Evolutionary conservation across 2,797 vertebrate genomes (phyloP), one percentile per base, ranked within the genome.

Genomic region (Sebastes trivittatus): DNA sequence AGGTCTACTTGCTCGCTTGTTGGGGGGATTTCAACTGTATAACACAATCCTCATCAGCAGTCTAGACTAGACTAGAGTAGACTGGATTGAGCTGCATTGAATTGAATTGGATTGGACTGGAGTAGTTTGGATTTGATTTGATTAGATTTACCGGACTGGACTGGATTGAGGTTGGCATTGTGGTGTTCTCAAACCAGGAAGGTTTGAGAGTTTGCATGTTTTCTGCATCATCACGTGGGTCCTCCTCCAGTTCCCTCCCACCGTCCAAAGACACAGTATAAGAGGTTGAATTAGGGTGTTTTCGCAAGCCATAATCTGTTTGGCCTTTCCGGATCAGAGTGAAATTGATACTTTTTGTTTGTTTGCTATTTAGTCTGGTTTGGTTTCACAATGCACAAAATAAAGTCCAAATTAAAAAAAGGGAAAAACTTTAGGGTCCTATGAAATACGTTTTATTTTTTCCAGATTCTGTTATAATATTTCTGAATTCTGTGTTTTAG

Each of bases 131-230:
- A 55, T 52, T 77, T 46, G 46, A 56, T 71, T 79, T 69, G 56
- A 78, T 79, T 74, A 55, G 70, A 73, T 85, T 82, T 59, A 65
- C 34, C 11, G 54, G 30, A 61, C 23, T 23, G 22, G 36, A 4
- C 27, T 66, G 29, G 49, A 78, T 61, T 77, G 22, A 10, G 7
- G 32, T 71, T 67, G 34, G 30, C 54, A 63, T 29, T 61, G 34
- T 27, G 32, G 36, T 14, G 2, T 81, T 70, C 0, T 75, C 27
- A 42, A 27, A 80, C 63, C 46, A 61, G 3, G 20, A 73, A 5
- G 13, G 42, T 75, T 36, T 64, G n/a, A 36, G 29, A 55, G 10
- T 23, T 49, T 69, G 4, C 38, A 7, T 61, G 5, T 65, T 69
- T 67, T 42, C 5, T 4, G 2, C 10, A 3, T 58, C 61, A 62